phyloP scores from a whole-genome alignment of 2,113 vertebrate genomes.

The Beaufortia kweichowensis region DNA sequence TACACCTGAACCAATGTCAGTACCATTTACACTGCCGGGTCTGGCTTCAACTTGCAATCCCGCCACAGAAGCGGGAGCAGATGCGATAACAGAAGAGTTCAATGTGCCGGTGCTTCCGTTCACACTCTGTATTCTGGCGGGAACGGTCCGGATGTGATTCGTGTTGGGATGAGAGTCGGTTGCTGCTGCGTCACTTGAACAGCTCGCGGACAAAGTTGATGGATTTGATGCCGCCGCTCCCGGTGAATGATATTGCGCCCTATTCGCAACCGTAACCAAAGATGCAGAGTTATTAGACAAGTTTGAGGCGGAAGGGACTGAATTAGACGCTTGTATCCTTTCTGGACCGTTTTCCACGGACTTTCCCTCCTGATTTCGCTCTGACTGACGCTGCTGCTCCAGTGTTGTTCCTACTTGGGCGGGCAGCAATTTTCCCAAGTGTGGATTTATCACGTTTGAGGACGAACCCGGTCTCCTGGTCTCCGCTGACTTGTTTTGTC shows the following conservation, averaged over 20 bases:
- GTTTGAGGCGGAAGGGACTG: constrained; percentile 57
- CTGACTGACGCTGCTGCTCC: constrained; percentile 77
- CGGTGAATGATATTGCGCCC: constrained; percentile 66
- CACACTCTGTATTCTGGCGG: constrained; percentile 69
- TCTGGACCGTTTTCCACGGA: constrained; percentile 68
- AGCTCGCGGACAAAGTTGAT: constrained; percentile 70
- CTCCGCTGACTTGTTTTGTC: constrained; percentile 63
- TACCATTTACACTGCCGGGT: constrained; percentile 43
- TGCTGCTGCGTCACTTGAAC: constrained; percentile 58
- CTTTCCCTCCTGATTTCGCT: constrained; percentile 69
- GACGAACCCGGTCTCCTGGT: constrained; percentile 67
- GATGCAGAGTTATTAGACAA: constrained; percentile 60
- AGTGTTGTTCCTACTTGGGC: constrained; percentile 74
- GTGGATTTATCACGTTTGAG: constrained; percentile 72
- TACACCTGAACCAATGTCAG: constrained; percentile 45
- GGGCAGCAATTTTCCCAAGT: constrained; percentile 76
- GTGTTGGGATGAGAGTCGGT: constrained; percentile 60
- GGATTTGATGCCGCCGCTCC: not conserved
- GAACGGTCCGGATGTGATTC: constrained; percentile 65
- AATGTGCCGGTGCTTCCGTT: constrained; percentile 68
- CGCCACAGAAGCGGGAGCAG: constrained; percentile 42
- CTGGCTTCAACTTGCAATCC: constrained; percentile 34
- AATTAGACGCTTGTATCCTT: constrained; percentile 63
- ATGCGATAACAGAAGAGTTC: constrained; percentile 61
- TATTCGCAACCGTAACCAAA: constrained; percentile 67